A percentile compares a stretch with the other conserved stretches of the same genome.
These are phyloP conservation scores for Eupsilia transversa DNA, from an alignment of 2,888 invertebrate species.

Conservation along the genomic window DNA sequence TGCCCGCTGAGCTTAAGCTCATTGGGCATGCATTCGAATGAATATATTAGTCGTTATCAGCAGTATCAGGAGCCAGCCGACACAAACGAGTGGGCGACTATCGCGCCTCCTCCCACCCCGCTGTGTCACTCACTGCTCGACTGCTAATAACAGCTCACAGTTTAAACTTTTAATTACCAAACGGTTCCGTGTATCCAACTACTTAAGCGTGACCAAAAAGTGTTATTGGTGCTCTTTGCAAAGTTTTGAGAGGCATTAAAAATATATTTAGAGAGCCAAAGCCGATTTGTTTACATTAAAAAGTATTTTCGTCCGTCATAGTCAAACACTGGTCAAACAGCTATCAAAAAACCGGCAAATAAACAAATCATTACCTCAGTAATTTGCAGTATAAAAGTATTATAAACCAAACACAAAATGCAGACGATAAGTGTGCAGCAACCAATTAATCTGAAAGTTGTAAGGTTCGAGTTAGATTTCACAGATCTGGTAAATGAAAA, in stretches of 20 bases:
- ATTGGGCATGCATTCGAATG: slow-evolving; percentile 85
- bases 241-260: slow-evolving; percentile 20
- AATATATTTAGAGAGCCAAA: background rate
- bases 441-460: slow-evolving; percentile 86
- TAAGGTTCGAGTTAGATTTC: slow-evolving; percentile 85
- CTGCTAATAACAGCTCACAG: slow-evolving; percentile 32
- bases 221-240: slow-evolving; percentile 3
- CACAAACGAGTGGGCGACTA: slow-evolving; percentile 86
- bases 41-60: slow-evolving; percentile 88
- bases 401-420: slow-evolving; percentile 70
- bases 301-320: slow-evolving; percentile 33
- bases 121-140: slow-evolving; percentile 51
- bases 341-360: slow-evolving; percentile 30
- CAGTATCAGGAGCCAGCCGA: slow-evolving; percentile 80
- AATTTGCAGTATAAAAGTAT: slow-evolving; percentile 19
- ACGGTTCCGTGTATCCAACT: background rate
- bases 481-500: slow-evolving; percentile 73
- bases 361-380: slow-evolving; percentile 15
- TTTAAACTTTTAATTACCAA: slow-evolving; percentile 48
- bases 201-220: slow-evolving; percentile 33
- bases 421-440: slow-evolving; percentile 83
- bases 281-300: slow-evolving; percentile 23
- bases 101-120: slow-evolving; percentile 74
- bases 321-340: slow-evolving; percentile 26
- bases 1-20: slow-evolving; percentile 77